phyloP scores from a whole-genome alignment of 53 echinoderm and acorn worm genomes.

The Pentamera pediparva region DNA sequence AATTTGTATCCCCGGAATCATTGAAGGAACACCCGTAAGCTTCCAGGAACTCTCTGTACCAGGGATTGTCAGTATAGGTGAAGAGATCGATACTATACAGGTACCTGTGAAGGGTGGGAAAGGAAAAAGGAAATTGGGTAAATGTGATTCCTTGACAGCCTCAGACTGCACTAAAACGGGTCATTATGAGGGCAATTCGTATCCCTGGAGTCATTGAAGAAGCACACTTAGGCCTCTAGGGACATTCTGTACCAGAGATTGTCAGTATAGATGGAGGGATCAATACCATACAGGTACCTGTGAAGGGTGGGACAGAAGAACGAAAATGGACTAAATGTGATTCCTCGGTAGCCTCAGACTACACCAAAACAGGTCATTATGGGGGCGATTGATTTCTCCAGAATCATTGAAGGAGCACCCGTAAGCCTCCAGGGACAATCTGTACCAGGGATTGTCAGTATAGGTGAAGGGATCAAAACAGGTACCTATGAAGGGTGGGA shows the following conservation, averaged over 20 bases:
- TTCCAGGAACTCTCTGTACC: slow-evolving; percentile 72
- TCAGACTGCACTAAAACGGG: too few relatives aligned
- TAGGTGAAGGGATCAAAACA: slow-evolving; percentile 65
- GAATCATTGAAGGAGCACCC: slow-evolving; percentile 54
- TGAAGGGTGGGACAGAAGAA: background rate
- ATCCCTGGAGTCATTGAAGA: slow-evolving; percentile 32
- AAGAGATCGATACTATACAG: slow-evolving; percentile 53
- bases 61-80: slow-evolving; percentile 68
- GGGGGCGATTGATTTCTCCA: slow-evolving; percentile 39
- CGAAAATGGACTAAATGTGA: background rate
- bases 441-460: slow-evolving; percentile 78
- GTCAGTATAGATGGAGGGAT: slow-evolving; percentile 56
- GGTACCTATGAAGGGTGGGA: slow-evolving; percentile 41
- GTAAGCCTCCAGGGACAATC: slow-evolving; percentile 49
- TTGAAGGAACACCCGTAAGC: slow-evolving; percentile 53
- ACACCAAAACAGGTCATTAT: slow-evolving; percentile 78
- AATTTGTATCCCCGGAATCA: slow-evolving; percentile 23
- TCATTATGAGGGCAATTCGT: slow-evolving; percentile 62
- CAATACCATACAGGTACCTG: slow-evolving; percentile 57
- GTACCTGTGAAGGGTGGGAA: slow-evolving; percentile 43
- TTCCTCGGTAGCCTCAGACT: too few relatives aligned
- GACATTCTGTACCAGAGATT: slow-evolving; percentile 87
- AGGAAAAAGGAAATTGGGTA: background rate
- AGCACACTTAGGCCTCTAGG: slow-evolving; percentile 51
- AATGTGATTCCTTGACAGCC: too few relatives aligned